These are phyloP conservation scores for Drosophila elegans DNA, from an alignment of 1,140 invertebrate genomes.

Conservation along the genomic window DNA sequence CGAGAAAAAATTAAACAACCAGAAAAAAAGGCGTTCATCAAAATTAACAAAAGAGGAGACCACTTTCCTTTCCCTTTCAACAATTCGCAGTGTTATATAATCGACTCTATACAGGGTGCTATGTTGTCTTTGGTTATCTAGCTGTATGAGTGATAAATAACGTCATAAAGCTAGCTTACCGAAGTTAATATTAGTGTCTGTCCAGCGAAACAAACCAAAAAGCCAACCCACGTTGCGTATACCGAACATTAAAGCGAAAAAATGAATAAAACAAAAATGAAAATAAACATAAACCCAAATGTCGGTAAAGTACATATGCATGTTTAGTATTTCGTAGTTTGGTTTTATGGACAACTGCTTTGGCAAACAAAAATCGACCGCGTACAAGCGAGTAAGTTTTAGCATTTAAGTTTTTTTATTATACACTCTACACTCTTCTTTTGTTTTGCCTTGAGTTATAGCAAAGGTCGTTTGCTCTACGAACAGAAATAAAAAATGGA, in stretches of 20 bases:
- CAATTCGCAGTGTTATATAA: slow-evolving; percentile 14
- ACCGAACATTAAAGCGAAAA: slow-evolving; percentile 14
- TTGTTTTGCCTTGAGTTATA: slow-evolving; percentile 37
- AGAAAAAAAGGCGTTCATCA: slow-evolving; percentile 28
- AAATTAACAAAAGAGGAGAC: slow-evolving; percentile 18
- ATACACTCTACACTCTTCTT: slow-evolving; percentile 6
- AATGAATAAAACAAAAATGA: background rate
- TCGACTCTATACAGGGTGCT: slow-evolving; percentile 63
- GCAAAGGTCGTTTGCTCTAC: slow-evolving; percentile 43
- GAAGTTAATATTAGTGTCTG: slow-evolving; percentile 84
- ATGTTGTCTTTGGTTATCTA: slow-evolving; percentile 85
- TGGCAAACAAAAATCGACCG: slow-evolving; percentile 12
- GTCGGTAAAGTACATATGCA: slow-evolving; percentile 8
- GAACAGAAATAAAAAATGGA: background rate
- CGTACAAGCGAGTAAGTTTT: slow-evolving; percentile 22
- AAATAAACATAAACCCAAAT: background rate
- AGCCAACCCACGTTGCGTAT: slow-evolving; percentile 27
- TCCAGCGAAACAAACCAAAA: slow-evolving; percentile 48
- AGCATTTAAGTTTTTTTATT: slow-evolving; percentile 33
- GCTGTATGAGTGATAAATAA: slow-evolving; percentile 85
- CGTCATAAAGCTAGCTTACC: slow-evolving; percentile 85
- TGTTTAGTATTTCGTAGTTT: slow-evolving; percentile 41
- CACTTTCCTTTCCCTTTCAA: slow-evolving; percentile 35
- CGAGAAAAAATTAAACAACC: slow-evolving; percentile 1
- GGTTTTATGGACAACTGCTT: slow-evolving; percentile 50